Conservation (phyloP, 2,888 invertebrate species). For the Atrina japonica region DNA sequence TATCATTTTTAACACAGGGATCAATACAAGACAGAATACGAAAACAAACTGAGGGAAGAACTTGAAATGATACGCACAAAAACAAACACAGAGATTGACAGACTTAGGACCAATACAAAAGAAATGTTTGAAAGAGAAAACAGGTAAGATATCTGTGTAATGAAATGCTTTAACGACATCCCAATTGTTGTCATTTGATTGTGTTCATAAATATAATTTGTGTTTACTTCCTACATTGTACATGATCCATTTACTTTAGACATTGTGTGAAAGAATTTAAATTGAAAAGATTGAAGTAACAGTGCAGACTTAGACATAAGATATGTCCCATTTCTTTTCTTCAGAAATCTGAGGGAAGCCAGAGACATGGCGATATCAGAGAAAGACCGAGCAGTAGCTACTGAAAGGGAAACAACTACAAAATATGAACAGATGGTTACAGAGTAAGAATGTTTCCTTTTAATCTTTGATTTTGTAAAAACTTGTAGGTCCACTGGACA, state of each 20-base stretch:
- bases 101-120: slow-evolving; percentile 76
- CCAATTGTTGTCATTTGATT: neutral
- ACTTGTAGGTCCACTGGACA: too few relatives aligned
- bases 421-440: slow-evolving; percentile 77
- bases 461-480: too few relatives aligned
- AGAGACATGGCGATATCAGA: slow-evolving; percentile 78
- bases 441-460: slow-evolving; percentile 65
- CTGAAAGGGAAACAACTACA: slow-evolving; percentile 72
- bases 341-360: slow-evolving; percentile 77
- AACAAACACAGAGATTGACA: slow-evolving; percentile 79
- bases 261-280: too few relatives aligned
- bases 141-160: too few relatives aligned
- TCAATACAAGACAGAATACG: slow-evolving; percentile 79
- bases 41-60: slow-evolving; percentile 77
- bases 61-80: slow-evolving; percentile 75
- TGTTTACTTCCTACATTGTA: neutral
- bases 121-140: slow-evolving; percentile 81
- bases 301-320: too few relatives aligned
- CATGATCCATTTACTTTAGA: neutral
- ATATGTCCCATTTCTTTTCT: too few relatives aligned
- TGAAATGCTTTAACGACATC: neutral
- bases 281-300: too few relatives aligned
- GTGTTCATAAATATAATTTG: too few relatives aligned
- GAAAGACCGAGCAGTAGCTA: slow-evolving; percentile 71
- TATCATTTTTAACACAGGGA: slow-evolving; percentile 74